Conservation (phyloP, 2,888 invertebrate genomes). For the Scaptomyza parva region DNA sequence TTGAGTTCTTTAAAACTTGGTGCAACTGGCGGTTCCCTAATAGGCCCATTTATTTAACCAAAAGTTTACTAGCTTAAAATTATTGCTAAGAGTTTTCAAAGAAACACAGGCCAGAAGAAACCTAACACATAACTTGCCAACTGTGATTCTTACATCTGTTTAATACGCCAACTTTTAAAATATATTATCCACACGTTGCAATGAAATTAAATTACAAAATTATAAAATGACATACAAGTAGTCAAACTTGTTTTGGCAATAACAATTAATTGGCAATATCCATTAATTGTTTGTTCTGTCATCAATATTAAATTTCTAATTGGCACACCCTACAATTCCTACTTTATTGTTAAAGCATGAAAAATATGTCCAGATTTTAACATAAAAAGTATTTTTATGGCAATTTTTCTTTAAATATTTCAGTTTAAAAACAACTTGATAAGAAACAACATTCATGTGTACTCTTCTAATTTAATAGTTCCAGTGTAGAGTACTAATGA, state of each 20-base stretch:
- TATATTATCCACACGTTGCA: background rate
- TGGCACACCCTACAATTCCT: background rate
- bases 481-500: background rate
- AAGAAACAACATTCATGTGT: too few relatives aligned
- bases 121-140: background rate
- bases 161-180: background rate
- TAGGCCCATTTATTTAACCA: constrained; percentile 52
- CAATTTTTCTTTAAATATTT: too few relatives aligned
- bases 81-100: constrained; percentile 9
- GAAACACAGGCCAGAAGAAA: background rate
- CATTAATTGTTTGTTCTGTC: background rate
- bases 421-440: background rate
- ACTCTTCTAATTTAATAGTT: background rate
- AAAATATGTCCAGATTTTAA: too few relatives aligned
- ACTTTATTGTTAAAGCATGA: too few relatives aligned
- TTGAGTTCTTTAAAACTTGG: constrained; percentile 15
- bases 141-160: background rate
- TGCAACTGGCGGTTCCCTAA: constrained; percentile 5
- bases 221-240: constrained; percentile 6
- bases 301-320: background rate
- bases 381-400: too few relatives aligned
- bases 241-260: constrained; percentile 10
- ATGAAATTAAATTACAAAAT: background rate
- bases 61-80: constrained; percentile 13
- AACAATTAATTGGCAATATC: background rate